Evolutionary conservation across 2,113 vertebrate genomes (phyloP).

Genomic region (Halichoeres trimaculatus): DNA sequence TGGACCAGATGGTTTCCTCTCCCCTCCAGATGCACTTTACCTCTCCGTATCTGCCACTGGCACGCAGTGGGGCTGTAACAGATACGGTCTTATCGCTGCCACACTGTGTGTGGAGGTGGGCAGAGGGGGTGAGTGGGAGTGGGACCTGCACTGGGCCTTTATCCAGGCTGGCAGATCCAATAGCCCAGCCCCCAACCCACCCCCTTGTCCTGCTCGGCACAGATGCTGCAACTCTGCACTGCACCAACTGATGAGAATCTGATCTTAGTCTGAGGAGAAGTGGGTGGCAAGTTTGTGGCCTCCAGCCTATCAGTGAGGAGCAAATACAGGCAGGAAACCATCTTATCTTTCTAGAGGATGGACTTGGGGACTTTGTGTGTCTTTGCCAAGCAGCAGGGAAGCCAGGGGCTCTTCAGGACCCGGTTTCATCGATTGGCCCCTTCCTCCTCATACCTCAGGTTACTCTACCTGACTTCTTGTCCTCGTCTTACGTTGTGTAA

Average conservation of each 20-base stretch:
- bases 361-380: slow-evolving; percentile 50
- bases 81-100: slow-evolving; percentile 63
- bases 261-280: slow-evolving; percentile 34
- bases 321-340: slow-evolving; percentile 49
- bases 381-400: slow-evolving; percentile 54
- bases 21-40: slow-evolving; percentile 67
- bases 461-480: slow-evolving; percentile 41
- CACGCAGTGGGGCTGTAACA: slow-evolving; percentile 49
- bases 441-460: slow-evolving; percentile 50
- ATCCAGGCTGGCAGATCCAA: slow-evolving; percentile 66
- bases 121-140: slow-evolving; percentile 21
- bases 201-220: slow-evolving; percentile 33
- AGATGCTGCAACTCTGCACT: slow-evolving; percentile 67
- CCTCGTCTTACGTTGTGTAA: slow-evolving; percentile 53
- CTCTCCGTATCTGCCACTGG: slow-evolving; percentile 53
- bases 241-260: slow-evolving; percentile 66
- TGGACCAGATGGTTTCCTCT: slow-evolving; percentile 60
- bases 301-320: slow-evolving; percentile 38
- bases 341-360: slow-evolving; percentile 64
- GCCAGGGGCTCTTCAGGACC: slow-evolving; percentile 17
- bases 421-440: slow-evolving; percentile 47
- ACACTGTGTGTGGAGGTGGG: slow-evolving; percentile 30
- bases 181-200: background rate
- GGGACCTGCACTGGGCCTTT: slow-evolving; percentile 58
- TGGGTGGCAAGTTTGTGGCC: too few species aligned